phyloP scores from a whole-genome alignment of 2,113 vertebrate genomes.

The Phoenicopterus ruber region DNA sequence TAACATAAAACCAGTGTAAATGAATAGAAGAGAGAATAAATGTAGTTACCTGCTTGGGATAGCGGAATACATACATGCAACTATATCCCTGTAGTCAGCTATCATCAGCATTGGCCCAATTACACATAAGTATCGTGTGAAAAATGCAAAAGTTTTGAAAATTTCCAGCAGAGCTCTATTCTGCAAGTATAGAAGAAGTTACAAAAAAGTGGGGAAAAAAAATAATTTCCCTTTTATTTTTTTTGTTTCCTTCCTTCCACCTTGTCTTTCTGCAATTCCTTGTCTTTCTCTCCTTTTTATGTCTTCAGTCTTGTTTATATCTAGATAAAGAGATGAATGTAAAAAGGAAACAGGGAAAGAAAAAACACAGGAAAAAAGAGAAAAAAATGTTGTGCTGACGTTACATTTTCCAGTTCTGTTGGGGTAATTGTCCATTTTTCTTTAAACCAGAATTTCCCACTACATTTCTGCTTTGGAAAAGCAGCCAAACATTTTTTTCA shows the following conservation, averaged over 20 bases:
- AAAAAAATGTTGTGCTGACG: neutral
- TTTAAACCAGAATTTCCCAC: neutral
- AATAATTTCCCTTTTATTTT: neutral
- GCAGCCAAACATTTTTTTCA: neutral
- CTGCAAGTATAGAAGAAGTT: neutral
- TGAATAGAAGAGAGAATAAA: neutral
- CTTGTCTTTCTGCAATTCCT: neutral
- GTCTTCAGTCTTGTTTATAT: neutral
- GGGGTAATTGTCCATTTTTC: neutral
- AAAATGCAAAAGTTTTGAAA: neutral
- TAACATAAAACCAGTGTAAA: neutral
- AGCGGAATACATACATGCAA: neutral
- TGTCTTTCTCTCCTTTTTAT: neutral
- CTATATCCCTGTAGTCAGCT: neutral
- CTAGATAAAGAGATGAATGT: neutral
- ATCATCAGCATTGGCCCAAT: neutral
- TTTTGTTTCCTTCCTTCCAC: neutral
- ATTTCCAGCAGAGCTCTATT: neutral
- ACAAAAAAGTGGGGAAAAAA: fast-evolving
- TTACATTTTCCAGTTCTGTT: neutral
- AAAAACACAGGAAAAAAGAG: neutral
- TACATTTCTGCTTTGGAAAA: neutral
- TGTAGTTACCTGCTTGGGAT: neutral
- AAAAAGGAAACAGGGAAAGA: neutral
- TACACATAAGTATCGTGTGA: neutral